phyloP scores from a whole-genome alignment of 2,113 vertebrate genomes.

The Grantiella picta region DNA sequence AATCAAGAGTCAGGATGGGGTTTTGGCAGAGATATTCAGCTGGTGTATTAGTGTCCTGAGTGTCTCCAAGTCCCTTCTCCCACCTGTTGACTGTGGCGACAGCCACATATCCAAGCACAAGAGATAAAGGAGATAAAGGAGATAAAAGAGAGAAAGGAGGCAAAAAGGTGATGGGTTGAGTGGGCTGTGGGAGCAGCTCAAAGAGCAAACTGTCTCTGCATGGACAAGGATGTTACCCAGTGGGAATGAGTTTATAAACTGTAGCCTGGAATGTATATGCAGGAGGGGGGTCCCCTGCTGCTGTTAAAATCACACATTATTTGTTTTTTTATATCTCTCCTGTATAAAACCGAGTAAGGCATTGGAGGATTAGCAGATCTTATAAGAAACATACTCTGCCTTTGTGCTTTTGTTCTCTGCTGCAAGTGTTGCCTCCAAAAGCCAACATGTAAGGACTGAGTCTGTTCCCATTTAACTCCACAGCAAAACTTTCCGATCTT shows the following conservation, averaged over 20 bases:
- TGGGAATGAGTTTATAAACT: neutral
- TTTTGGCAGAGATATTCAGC: neutral
- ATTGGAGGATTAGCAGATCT: neutral
- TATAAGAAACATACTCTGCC: neutral
- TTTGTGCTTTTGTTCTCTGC: neutral
- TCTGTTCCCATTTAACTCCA: neutral
- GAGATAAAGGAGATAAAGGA: neutral
- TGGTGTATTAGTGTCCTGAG: accelerated
- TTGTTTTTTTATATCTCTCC: accelerated
- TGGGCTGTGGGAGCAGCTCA: neutral
- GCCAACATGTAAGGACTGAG: neutral
- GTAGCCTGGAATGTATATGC: accelerated
- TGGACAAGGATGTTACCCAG: neutral
- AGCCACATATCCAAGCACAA: neutral
- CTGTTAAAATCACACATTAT: accelerated
- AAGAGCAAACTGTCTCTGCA: accelerated
- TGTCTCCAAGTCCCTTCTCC: neutral
- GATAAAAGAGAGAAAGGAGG: neutral
- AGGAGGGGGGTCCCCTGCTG: neutral
- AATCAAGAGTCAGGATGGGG: neutral
- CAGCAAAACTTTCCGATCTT: neutral
- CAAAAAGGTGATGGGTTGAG: neutral
- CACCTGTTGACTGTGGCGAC: neutral
- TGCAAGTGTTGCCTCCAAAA: neutral
- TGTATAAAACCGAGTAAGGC: accelerated